A percentile compares a stretch with the other conserved stretches of the same genome.
phyloP scores from a whole-genome alignment of 2,113 vertebrate genomes.

The Carassius carassius region DNA sequence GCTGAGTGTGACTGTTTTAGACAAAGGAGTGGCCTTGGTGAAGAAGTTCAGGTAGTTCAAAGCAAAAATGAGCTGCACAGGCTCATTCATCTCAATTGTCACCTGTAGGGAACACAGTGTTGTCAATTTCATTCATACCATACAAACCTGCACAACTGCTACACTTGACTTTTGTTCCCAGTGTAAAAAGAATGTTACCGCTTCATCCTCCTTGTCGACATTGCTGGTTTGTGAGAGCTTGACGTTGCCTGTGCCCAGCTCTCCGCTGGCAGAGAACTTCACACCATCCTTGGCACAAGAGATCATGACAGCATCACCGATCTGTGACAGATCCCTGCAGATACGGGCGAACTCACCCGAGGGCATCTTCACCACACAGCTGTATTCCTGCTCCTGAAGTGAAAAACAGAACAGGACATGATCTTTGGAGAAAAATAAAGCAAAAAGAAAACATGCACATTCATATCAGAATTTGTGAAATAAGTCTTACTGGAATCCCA shows the following conservation, averaged over 20 bases:
- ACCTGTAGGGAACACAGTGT: conserved; percentile 74
- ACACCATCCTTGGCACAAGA: conserved; percentile 96
- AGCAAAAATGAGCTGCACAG: conserved; percentile 95
- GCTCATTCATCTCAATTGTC: conserved; percentile 96
- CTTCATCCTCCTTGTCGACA: conserved; percentile 95
- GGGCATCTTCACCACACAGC: conserved; percentile 98
- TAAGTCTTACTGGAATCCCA: conserved; percentile 88
- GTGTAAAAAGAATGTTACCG: conserved; percentile 72
- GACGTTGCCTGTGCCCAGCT: conserved; percentile 94
- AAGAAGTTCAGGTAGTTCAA: conserved; percentile 98
- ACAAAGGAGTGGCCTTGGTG: conserved; percentile 95
- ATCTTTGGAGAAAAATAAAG: neutral
- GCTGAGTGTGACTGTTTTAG: conserved; percentile 92
- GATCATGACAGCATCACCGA: conserved; percentile 96
- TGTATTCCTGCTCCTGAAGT: conserved; percentile 93
- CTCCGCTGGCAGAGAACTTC: conserved; percentile 93
- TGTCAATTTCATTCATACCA: neutral
- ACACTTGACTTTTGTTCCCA: neutral
- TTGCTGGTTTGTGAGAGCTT: conserved; percentile 96
- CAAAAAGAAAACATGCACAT: too few relatives aligned
- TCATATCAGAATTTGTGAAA: neutral
- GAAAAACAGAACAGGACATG: neutral
- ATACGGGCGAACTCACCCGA: conserved; percentile 96
- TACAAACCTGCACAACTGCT: neutral
- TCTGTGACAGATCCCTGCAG: conserved; percentile 94